These are phyloP conservation scores for Carcharodon carcharias DNA, from an alignment of 2,797 vertebrate genomes.

Conservation along the genomic window DNA sequence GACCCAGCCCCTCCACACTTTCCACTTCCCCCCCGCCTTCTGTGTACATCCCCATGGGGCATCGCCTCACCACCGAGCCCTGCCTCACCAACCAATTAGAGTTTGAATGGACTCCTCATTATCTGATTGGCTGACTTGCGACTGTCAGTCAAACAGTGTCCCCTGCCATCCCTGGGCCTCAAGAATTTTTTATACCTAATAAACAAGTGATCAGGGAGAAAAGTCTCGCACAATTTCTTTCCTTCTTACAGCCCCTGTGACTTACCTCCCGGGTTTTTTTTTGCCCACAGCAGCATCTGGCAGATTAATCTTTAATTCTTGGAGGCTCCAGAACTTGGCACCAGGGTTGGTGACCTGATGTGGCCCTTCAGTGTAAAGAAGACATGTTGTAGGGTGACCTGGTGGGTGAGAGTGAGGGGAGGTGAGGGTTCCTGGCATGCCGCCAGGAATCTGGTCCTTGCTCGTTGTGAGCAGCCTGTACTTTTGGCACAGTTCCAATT, in stretches of 20 bases:
- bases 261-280: background rate
- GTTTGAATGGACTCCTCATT: background rate
- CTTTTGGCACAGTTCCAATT: no score
- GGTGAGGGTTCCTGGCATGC: no score
- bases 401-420: background rate
- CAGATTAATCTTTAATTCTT: background rate
- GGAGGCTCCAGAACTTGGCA: background rate
- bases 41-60: background rate
- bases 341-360: background rate
- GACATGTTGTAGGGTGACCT: background rate
- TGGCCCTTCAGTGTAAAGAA: background rate
- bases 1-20: background rate
- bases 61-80: background rate
- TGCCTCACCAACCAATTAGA: background rate
- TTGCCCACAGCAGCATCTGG: background rate
- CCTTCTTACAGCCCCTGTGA: background rate
- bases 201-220: background rate
- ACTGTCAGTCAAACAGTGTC: background rate
- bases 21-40: background rate
- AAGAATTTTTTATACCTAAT: background rate
- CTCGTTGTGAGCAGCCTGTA: no score
- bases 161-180: background rate
- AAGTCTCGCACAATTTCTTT: background rate
- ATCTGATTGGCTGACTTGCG: background rate
- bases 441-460: no score